These are phyloP conservation scores for Micromys minutus DNA, from an alignment of 2,113 vertebrate species.

Conservation along the genomic window DNA sequence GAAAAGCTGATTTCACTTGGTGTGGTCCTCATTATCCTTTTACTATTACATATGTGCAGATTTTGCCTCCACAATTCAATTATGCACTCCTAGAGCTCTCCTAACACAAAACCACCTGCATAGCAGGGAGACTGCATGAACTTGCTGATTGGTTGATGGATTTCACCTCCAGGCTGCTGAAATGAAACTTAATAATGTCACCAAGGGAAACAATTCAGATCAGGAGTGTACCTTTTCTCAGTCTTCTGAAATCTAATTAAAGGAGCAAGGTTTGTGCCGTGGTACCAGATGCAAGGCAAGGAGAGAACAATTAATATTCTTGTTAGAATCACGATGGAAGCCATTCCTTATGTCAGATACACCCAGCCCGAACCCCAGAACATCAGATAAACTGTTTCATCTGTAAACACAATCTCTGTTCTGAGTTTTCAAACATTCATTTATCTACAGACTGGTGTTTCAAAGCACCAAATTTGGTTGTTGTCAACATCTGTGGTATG, in stretches of 20 bases:
- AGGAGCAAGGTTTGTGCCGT: not conserved
- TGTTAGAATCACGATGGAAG: slow-evolving; percentile 10
- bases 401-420: slow-evolving; percentile 6
- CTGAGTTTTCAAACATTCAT: slow-evolving; percentile 53
- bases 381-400: not conserved
- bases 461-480: slow-evolving; percentile 52
- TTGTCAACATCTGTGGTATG: slow-evolving; percentile 63
- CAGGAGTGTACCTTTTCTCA: slow-evolving; percentile 10
- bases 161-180: slow-evolving; percentile 44
- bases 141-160: slow-evolving; percentile 14
- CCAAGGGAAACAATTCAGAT: slow-evolving; percentile 20
- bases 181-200: slow-evolving; percentile 57
- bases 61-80: slow-evolving; percentile 29
- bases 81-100: not conserved
- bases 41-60: not conserved
- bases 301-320: slow-evolving; percentile 39
- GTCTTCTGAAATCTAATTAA: slow-evolving; percentile 57
- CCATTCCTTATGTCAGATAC: not conserved
- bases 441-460: slow-evolving; percentile 56
- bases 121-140: not conserved
- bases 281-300: slow-evolving; percentile 5
- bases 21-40: slow-evolving; percentile 2
- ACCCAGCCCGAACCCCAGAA: not conserved
- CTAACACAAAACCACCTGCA: not conserved
- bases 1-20: not conserved